Evolutionary conservation across 2,797 vertebrate species (phyloP).

Genomic region (Cryptoblepharus egeriae): DNA sequence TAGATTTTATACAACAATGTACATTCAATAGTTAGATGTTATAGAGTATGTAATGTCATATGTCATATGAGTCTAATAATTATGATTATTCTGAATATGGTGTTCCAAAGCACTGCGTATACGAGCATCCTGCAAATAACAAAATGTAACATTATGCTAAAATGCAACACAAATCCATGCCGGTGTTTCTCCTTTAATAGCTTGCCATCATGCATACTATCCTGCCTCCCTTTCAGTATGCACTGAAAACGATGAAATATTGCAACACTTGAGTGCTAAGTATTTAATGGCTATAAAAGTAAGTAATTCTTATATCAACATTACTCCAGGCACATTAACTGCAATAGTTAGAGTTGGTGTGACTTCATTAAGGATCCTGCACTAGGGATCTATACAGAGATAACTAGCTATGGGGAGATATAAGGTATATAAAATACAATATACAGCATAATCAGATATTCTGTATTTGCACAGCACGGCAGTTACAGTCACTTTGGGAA

Average conservation of each 20-base stretch:
- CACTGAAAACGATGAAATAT: conserved; percentile 50
- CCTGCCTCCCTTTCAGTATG: conserved; percentile 19
- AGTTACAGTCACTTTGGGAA: conserved; percentile 48
- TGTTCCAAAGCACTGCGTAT: neutral
- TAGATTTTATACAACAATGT: too few relatives aligned
- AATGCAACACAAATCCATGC: neutral
- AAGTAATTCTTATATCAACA: conserved; percentile 38
- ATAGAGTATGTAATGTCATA: too few relatives aligned
- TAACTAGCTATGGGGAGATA: conserved; percentile 60
- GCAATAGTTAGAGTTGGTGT: conserved; percentile 2
- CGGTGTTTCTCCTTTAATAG: conserved; percentile 17
- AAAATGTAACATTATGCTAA: neutral
- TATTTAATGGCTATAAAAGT: conserved; percentile 59
- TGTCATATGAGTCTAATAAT: neutral
- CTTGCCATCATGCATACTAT: conserved; percentile 47
- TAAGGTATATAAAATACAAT: conserved; percentile 63
- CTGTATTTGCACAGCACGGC: conserved; percentile 41
- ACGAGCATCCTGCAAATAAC: neutral
- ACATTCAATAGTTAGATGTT: too few relatives aligned
- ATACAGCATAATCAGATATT: conserved; percentile 26
- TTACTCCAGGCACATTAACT: conserved; percentile 53
- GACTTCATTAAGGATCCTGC: conserved; percentile 66
- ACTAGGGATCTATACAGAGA: conserved; percentile 56
- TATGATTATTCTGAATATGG: neutral
- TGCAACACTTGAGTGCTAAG: conserved; percentile 37